Conservation (phyloP, 2,797 vertebrate species). For the Gymnothorax javanicus region DNA sequence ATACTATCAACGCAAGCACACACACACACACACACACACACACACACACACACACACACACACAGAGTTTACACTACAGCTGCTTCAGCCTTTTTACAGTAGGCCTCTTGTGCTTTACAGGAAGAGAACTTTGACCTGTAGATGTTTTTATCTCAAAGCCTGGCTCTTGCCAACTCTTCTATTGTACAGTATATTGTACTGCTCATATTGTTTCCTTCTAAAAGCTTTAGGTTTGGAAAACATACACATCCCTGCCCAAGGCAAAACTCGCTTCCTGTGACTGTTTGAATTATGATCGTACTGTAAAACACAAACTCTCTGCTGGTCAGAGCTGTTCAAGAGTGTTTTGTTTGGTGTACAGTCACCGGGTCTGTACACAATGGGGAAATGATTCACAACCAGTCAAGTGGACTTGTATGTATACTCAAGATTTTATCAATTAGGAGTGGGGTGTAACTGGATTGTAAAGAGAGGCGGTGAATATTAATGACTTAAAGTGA, state of each 20-base stretch:
- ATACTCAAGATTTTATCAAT: neutral
- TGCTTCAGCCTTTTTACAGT: neutral
- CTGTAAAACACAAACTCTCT: neutral
- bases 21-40: neutral
- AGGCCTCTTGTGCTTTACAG: neutral
- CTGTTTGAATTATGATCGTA: constrained; percentile 1
- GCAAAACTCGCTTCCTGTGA: neutral
- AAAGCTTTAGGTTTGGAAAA: neutral
- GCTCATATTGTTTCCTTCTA: neutral
- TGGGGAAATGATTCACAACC: neutral
- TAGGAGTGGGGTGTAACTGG: neutral
- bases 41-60: neutral
- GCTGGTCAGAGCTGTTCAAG: neutral
- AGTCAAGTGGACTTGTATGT: neutral
- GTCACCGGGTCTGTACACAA: constrained; percentile 5
- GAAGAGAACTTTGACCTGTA: neutral
- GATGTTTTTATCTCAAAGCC: constrained; percentile 7
- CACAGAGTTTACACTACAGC: neutral
- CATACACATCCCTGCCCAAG: neutral
- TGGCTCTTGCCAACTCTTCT: neutral
- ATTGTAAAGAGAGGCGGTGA: neutral
- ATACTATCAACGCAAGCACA: neutral
- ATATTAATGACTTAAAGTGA: neutral
- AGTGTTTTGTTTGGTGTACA: neutral
- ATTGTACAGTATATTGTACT: neutral